Evolutionary conservation across 2,113 vertebrate species (phyloP), one percentile per base, ranked within the genome.

Genomic region (Pyrgilauda ruficollis): DNA sequence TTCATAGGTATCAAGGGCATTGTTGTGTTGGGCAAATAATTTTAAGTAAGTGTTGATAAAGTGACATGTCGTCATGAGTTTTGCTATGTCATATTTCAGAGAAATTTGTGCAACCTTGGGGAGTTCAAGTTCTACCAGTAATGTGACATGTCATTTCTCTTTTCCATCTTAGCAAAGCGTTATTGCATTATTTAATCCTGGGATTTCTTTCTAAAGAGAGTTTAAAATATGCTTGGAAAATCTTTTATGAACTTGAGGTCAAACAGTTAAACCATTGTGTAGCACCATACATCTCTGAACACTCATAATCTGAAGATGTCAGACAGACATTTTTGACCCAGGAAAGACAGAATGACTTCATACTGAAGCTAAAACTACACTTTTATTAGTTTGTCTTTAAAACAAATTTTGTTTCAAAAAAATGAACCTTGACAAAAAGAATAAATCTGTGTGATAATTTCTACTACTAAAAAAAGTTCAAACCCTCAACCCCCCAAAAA

Each of bases 401-500:
- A 95, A 64, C 0, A 64, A 41, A 9, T 35, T 31, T 56, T 47
- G 21, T 44, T 43, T 69, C 1, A 3, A 33, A 74, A 46, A 8
- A 9, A 10, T 11, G 4, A 59, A 58, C 23, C 26, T 52, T 63
- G 16, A 11, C 5, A 84, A 64, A 75, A 84, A 14, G 12, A 78
- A 82, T 26, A 41, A 43, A 59, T 64, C 30, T 59, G 4, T 39
- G 7, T 61, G 19, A 64, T 13, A 64, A 18, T 46, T 90, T 75
- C 52, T 52, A 24, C 43, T 61, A 37, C 16, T 78, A 20, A 41
- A 33, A 89, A 44, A 18, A 1, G 1, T 27, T 68, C 22, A 47
- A 17, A 4, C 3, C 2, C 6, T 10, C 33, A 37, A n/a, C 1
- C 3, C 4, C 4, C 2, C 13, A 3, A 6, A 67, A 74, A 4